phyloP scores from a whole-genome alignment of 2,113 vertebrate species.

The Crotalus viridis region DNA sequence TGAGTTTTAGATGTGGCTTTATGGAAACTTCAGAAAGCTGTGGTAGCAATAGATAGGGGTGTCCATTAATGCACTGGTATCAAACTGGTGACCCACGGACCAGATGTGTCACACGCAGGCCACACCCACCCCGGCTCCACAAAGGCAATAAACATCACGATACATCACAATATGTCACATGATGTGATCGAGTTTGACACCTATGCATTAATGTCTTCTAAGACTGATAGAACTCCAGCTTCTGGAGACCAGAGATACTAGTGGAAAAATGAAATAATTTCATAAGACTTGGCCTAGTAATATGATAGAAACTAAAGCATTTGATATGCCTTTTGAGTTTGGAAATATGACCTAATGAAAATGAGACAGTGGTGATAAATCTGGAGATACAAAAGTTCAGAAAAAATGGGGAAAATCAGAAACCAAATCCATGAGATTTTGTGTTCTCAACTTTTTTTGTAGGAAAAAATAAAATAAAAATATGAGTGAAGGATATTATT shows the following conservation, averaged over 20 bases:
- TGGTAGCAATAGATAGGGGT: background rate
- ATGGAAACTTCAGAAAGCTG: background rate
- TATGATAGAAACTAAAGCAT: background rate
- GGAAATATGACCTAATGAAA: background rate
- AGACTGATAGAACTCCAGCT: background rate
- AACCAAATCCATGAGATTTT: background rate
- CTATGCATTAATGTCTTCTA: background rate
- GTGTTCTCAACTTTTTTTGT: background rate
- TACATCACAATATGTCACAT: too few relatives aligned
- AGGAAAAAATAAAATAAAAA: background rate
- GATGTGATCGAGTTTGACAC: too few relatives aligned
- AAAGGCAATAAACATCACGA: too few relatives aligned
- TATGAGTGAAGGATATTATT: background rate
- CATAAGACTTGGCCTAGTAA: background rate
- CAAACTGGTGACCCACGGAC: too few relatives aligned
- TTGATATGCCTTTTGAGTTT: background rate
- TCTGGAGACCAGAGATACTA: background rate
- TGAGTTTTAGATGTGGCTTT: background rate
- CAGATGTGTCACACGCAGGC: too few relatives aligned
- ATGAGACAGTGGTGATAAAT: background rate
- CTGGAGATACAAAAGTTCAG: background rate
- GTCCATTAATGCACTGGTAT: too few relatives aligned
- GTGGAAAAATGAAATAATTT: background rate
- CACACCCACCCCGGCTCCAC: too few relatives aligned
- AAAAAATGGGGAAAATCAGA: background rate